Conservation (phyloP, 2,113 vertebrate species). For the Oostethus manadensis region DNA sequence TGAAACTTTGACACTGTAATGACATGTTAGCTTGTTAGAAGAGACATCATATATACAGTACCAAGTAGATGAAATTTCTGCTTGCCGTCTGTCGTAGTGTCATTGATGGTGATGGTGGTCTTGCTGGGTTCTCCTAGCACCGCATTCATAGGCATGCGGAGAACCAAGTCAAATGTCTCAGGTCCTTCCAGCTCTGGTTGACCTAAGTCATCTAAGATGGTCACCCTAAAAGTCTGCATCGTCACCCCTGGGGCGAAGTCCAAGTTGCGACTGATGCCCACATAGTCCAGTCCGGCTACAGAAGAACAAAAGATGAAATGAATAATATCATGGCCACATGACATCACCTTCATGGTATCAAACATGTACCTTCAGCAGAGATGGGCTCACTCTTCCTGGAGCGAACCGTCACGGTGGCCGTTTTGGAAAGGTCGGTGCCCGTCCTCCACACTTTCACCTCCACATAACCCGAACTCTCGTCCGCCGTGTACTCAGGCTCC, state of each 20-base stretch:
- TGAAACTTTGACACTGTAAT: constrained; percentile 74
- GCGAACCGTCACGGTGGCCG: constrained; percentile 71
- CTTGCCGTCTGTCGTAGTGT: constrained; percentile 74
- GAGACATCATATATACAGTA: neutral
- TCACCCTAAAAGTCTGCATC: constrained; percentile 78
- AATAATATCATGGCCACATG: neutral
- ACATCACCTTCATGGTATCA: neutral
- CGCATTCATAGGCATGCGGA: constrained; percentile 77
- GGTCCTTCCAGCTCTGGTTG: constrained; percentile 78
- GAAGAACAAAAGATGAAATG: constrained; percentile 4
- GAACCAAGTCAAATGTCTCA: constrained; percentile 78
- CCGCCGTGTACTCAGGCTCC: constrained; percentile 69
- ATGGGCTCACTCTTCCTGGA: constrained; percentile 77
- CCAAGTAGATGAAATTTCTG: too few species aligned
- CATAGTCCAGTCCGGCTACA: constrained; percentile 79
- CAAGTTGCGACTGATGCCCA: constrained; percentile 78
- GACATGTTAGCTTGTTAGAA: neutral
- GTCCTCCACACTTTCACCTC: constrained; percentile 80
- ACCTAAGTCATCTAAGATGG: constrained; percentile 78
- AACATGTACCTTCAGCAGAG: constrained; percentile 76
- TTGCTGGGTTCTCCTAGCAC: constrained; percentile 79
- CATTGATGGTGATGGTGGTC: constrained; percentile 78
- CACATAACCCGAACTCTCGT: constrained; percentile 76
- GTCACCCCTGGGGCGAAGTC: constrained; percentile 79
- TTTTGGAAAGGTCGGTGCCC: constrained; percentile 80